A percentile compares a stretch with the other conserved stretches of the same genome.
Evolutionary conservation across 2,888 invertebrate genomes (phyloP).

Genomic region (Oscheius sp.): DNA sequence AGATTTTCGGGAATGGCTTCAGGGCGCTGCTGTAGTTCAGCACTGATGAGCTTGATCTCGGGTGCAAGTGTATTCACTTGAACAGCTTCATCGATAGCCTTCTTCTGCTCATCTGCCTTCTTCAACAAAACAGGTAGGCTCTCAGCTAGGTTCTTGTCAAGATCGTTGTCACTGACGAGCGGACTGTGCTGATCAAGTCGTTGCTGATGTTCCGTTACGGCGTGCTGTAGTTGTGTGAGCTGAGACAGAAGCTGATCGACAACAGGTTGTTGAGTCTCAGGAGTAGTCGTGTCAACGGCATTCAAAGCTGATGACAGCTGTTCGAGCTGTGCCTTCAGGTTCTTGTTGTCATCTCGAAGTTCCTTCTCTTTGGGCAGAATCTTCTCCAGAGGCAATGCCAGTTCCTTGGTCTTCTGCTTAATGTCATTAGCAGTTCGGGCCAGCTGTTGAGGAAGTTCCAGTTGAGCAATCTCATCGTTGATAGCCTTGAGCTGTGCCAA

Average conservation of each 20-base stretch:
- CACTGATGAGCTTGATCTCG: slow-evolving; percentile 43
- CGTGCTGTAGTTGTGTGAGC: neutral
- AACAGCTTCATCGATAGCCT: slow-evolving; percentile 40
- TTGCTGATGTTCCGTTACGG: neutral
- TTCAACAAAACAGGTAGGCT: neutral
- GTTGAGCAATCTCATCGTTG: neutral
- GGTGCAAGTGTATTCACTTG: slow-evolving; percentile 46
- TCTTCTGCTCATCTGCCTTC: slow-evolving; percentile 35
- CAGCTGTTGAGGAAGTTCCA: neutral
- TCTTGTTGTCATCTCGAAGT: slow-evolving; percentile 12
- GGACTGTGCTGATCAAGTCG: neutral
- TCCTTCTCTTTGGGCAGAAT: slow-evolving; percentile 3
- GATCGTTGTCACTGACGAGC: slow-evolving; percentile 7
- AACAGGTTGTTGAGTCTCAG: slow-evolving; percentile 11
- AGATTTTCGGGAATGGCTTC: slow-evolving; percentile 39
- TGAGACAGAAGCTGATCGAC: neutral
- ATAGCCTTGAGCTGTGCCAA: slow-evolving; percentile 6
- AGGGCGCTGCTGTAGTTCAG: slow-evolving; percentile 42
- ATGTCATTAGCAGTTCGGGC: slow-evolving; percentile 5
- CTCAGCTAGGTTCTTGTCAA: slow-evolving; percentile 36
- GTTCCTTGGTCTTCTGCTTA: slow-evolving; percentile 9
- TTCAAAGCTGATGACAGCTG: neutral
- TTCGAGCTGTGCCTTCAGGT: slow-evolving; percentile 2
- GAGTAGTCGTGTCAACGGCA: neutral
- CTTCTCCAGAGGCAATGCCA: slow-evolving; percentile 9